phyloP scores from a whole-genome alignment of 2,888 invertebrate genomes.

The Callosobruchus maculatus region DNA sequence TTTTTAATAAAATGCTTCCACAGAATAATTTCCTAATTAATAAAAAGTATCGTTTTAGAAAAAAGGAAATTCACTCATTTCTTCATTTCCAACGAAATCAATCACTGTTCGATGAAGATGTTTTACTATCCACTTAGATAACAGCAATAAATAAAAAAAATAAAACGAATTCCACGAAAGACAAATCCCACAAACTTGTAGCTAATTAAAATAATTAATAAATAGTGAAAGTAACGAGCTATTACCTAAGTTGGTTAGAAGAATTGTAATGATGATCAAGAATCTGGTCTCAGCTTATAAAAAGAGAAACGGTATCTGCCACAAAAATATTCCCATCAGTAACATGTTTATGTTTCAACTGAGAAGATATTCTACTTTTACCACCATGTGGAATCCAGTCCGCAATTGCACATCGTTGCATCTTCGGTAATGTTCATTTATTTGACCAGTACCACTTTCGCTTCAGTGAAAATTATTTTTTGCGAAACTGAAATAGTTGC shows the following conservation, averaged over 20 bases:
- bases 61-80: no score
- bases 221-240: neutral
- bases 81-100: no score
- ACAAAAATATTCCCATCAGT: neutral
- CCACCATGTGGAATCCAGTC: neutral
- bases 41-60: no score
- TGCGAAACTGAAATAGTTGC: neutral
- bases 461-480: neutral
- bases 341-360: neutral
- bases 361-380: neutral
- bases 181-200: neutral
- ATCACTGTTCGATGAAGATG: neutral
- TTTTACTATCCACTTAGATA: neutral
- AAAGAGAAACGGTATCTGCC: neutral
- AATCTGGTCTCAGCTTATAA: neutral
- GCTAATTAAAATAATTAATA: neutral
- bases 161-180: neutral
- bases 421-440: neutral
- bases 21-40: no score
- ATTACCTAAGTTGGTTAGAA: neutral
- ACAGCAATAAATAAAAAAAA: neutral
- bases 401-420: neutral
- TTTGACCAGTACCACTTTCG: neutral
- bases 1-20: no score
- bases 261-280: neutral